A percentile compares a stretch with the other conserved stretches of the same genome.
These are phyloP conservation scores for Drosophila pseudotakahashii DNA, from an alignment of 2,888 invertebrate species.

Conservation along the genomic window DNA sequence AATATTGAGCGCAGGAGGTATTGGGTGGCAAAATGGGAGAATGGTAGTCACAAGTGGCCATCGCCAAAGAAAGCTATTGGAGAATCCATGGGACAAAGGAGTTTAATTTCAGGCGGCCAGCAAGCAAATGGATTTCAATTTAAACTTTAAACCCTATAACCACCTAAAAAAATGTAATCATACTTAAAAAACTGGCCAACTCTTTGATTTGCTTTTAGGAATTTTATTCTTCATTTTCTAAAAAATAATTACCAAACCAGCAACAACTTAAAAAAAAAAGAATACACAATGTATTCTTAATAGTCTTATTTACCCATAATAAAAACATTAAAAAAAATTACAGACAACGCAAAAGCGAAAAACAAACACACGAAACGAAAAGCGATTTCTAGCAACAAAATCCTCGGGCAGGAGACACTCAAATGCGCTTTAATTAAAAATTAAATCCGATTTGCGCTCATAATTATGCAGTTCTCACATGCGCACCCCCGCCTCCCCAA, in stretches of 20 bases:
- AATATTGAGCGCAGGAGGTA: slow-evolving; percentile 58
- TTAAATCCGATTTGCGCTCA: slow-evolving; percentile 64
- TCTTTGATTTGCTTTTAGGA: no score
- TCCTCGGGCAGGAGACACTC: slow-evolving; percentile 32
- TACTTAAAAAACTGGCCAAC: no score
- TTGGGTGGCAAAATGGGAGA: slow-evolving; percentile 2
- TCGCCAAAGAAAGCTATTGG: slow-evolving; percentile 14
- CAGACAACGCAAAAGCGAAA: slow-evolving; percentile 16
- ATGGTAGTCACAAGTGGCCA: slow-evolving; percentile 30
- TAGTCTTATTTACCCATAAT: neutral
- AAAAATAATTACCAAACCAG: neutral
- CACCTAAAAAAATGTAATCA: no score
- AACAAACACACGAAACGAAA: slow-evolving; percentile 16
- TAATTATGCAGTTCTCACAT: slow-evolving; percentile 73
- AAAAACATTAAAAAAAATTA: neutral
- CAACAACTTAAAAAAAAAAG: neutral
- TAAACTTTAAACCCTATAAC: no score
- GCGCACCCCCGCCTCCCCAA: slow-evolving; percentile 23
- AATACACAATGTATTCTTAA: neutral
- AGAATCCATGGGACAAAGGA: neutral
- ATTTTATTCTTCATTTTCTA: neutral
- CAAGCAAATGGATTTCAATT: neutral
- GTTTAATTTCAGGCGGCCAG: slow-evolving; percentile 13
- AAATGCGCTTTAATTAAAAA: slow-evolving; percentile 74
- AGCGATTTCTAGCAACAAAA: slow-evolving; percentile 16